Evolutionary conservation across 2,797 vertebrate genomes (phyloP).

Genomic region (Hyperoplus lanceolatus): DNA sequence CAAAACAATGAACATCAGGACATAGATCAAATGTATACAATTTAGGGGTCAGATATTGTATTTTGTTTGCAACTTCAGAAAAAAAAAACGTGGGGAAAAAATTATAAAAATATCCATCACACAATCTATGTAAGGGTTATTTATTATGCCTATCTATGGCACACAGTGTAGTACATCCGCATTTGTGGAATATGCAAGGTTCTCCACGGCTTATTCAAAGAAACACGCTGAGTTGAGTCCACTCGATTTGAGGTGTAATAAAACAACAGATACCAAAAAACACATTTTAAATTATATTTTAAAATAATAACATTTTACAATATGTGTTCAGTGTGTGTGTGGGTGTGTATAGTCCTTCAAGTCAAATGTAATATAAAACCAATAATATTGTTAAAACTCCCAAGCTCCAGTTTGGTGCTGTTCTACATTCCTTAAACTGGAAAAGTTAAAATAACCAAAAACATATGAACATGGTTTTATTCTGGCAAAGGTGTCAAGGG

Average conservation of each 20-base stretch:
- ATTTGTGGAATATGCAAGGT: constrained; percentile 74
- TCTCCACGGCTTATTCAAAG: constrained; percentile 62
- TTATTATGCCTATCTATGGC: constrained; percentile 88
- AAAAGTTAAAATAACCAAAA: constrained; percentile 53
- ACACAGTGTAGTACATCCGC: constrained; percentile 85
- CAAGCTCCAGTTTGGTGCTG: constrained; percentile 59
- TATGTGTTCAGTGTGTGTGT: constrained; percentile 58
- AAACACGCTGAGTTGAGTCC: constrained; percentile 44
- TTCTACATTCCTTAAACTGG: constrained; percentile 62
- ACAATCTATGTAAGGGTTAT: constrained; percentile 68
- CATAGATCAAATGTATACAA: neutral
- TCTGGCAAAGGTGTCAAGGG: constrained; percentile 47
- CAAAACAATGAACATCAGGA: neutral
- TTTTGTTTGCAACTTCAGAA: neutral
- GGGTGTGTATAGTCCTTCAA: constrained; percentile 49
- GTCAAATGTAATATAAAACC: constrained; percentile 57
- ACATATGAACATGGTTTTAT: constrained; percentile 54
- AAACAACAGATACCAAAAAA: constrained; percentile 59
- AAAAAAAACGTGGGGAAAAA: neutral
- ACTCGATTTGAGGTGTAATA: constrained; percentile 34
- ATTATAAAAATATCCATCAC: constrained; percentile 28
- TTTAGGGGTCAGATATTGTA: neutral
- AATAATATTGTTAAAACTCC: constrained; percentile 57
- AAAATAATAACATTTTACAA: constrained; percentile 56
- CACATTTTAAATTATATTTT: constrained; percentile 58